A percentile compares a stretch with the other conserved stretches of the same genome.
These are phyloP conservation scores for Scaptomyza caliginosa DNA, from an alignment of 2,888 invertebrate genomes.

Conservation along the genomic window DNA sequence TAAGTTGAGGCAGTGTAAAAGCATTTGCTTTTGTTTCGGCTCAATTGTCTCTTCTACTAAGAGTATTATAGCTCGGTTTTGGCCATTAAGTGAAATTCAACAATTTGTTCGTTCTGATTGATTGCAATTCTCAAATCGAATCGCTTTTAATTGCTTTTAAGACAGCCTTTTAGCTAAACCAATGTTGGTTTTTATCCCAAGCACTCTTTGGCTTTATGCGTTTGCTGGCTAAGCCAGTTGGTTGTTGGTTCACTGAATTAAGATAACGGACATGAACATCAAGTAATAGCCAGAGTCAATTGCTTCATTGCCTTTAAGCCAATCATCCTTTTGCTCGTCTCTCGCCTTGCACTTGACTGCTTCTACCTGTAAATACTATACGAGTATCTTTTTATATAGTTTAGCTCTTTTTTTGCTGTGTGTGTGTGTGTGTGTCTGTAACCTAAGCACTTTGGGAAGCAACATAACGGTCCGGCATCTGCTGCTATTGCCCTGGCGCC, in stretches of 20 bases:
- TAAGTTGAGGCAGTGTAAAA: background rate
- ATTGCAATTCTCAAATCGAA: slow-evolving; percentile 31
- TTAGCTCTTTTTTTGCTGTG: background rate
- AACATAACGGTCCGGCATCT: slow-evolving; percentile 38
- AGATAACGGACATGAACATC: slow-evolving; percentile 64
- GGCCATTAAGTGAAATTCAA: slow-evolving; percentile 5
- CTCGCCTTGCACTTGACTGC: background rate
- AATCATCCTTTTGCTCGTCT: background rate
- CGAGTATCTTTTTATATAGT: slow-evolving; percentile 13
- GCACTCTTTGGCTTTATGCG: slow-evolving; percentile 1
- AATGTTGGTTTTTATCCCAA: slow-evolving; percentile 13
- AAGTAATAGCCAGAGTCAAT: slow-evolving; percentile 49
- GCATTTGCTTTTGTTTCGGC: too few relatives aligned
- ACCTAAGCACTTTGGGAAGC: slow-evolving; percentile 45
- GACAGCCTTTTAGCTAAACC: background rate
- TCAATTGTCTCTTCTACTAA: too few relatives aligned
- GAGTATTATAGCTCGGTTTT: too few relatives aligned
- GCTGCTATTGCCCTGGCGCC: slow-evolving; percentile 40
- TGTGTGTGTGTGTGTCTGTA: slow-evolving; percentile 13
- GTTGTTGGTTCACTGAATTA: slow-evolving; percentile 66
- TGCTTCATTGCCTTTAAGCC: slow-evolving; percentile 53
- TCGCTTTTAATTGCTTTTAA: slow-evolving; percentile 41
- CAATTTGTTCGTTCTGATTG: slow-evolving; percentile 15
- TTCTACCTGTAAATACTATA: slow-evolving; percentile 42
- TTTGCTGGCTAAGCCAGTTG: slow-evolving; percentile 32